phyloP scores from a whole-genome alignment of 2,113 vertebrate genomes.

The Calypte anna region DNA sequence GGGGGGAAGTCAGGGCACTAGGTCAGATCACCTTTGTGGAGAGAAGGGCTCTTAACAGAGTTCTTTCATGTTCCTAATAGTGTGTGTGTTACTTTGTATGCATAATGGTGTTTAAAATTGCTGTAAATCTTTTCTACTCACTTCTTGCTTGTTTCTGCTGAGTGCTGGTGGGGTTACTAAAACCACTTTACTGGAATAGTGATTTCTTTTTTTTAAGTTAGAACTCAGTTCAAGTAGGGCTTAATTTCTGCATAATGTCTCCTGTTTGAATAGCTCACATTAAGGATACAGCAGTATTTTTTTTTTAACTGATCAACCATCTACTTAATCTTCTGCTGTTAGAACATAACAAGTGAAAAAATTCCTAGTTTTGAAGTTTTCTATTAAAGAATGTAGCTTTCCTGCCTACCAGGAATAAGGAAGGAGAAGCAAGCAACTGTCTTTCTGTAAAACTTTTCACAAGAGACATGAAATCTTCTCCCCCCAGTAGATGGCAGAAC shows the following conservation, averaged over 20 bases:
- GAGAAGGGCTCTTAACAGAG: background rate
- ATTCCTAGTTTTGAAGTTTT: background rate
- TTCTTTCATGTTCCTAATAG: background rate
- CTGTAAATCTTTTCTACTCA: background rate
- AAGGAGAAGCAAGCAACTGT: background rate
- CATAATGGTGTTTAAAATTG: background rate
- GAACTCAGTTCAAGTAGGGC: background rate
- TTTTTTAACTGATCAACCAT: background rate
- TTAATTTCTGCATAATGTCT: background rate
- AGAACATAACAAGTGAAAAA: background rate
- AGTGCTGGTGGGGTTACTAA: background rate
- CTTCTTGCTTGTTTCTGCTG: background rate
- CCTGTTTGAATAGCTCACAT: rapidly evolving
- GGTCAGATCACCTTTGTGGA: background rate
- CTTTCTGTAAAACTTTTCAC: background rate
- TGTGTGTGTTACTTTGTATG: background rate
- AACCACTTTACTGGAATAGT: background rate
- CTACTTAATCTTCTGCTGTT: background rate
- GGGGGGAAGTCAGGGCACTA: background rate
- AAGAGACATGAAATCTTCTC: background rate
- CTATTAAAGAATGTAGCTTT: background rate
- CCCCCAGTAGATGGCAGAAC: background rate
- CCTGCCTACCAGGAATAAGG: background rate
- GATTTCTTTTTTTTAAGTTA: background rate
- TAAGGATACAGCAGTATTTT: background rate